Evolutionary conservation across 1,140 invertebrate species (phyloP).

Genomic region (Diabrotica undecimpunctata): DNA sequence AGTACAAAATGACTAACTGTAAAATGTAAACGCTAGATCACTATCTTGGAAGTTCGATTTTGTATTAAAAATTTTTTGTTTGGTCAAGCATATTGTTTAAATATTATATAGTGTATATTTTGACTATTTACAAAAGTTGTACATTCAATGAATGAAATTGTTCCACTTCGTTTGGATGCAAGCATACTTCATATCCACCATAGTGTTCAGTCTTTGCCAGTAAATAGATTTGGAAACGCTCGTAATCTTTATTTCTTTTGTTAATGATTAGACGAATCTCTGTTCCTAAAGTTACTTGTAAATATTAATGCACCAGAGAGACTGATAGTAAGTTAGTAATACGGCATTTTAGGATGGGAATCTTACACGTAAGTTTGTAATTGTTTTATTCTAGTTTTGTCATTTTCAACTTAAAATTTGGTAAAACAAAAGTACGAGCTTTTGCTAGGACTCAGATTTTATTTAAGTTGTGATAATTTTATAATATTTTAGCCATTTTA

Average conservation of each 20-base stretch:
- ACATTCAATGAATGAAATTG: too few species aligned
- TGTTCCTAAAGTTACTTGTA: slow-evolving; percentile 16
- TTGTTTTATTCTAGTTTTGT: not conserved
- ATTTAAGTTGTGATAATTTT: not conserved
- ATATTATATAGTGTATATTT: too few species aligned
- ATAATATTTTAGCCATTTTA: not conserved
- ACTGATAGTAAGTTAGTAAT: slow-evolving; percentile 31
- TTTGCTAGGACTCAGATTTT: not conserved
- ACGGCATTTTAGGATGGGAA: slow-evolving; percentile 7
- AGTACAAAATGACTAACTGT: too few species aligned
- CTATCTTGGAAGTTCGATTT: too few species aligned
- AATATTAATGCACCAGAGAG: slow-evolving; percentile 28
- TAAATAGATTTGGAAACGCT: not conserved
- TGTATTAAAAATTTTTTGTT: too few species aligned
- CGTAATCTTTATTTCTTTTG: not conserved
- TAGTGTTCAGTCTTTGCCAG: not conserved
- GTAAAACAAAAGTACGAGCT: not conserved
- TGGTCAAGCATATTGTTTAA: too few species aligned
- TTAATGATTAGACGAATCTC: slow-evolving; percentile 11
- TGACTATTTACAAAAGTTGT: too few species aligned
- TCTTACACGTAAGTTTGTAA: not conserved
- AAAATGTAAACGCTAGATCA: too few species aligned
- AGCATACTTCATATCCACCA: not conserved
- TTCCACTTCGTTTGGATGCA: too few species aligned
- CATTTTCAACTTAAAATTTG: not conserved